A percentile compares a stretch with the other conserved stretches of the same genome.
phyloP scores from a whole-genome alignment of 2,888 invertebrate genomes.

The Eristalis tenax region DNA sequence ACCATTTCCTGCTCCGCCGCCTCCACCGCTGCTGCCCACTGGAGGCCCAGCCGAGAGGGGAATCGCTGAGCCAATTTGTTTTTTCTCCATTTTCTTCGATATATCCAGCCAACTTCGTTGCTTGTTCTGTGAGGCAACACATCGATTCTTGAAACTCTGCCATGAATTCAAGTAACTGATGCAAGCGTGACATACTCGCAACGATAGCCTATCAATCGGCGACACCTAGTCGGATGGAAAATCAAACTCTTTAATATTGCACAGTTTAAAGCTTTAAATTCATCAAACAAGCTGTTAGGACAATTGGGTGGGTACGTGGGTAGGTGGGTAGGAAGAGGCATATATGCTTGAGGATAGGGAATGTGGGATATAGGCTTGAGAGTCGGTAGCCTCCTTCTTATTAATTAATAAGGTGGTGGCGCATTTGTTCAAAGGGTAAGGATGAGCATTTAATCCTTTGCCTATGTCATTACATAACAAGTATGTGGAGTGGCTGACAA shows the following conservation, averaged over 20 bases:
- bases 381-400: conserved; percentile 43
- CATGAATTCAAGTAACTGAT: conserved; percentile 81
- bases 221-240: conserved; percentile 75
- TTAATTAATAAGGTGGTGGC: conserved; percentile 69
- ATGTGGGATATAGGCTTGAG: conserved; percentile 10
- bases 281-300: background rate
- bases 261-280: conserved; percentile 31
- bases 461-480: conserved; percentile 66
- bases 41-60: conserved; percentile 14
- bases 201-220: conserved; percentile 78
- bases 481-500: conserved; percentile 53
- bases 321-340: background rate
- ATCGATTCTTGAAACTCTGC: conserved; percentile 82
- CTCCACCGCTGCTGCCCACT: conserved; percentile 17
- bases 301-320: background rate
- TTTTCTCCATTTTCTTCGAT: conserved; percentile 74
- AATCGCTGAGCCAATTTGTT: conserved; percentile 45
- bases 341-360: background rate
- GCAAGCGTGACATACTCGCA: conserved; percentile 80
- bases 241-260: conserved; percentile 1
- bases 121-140: conserved; percentile 79
- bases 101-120: conserved; percentile 80
- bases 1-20: background rate
- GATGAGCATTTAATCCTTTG: conserved; percentile 64
- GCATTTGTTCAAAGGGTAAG: conserved; percentile 48